These are phyloP conservation scores for Mastacembelus armatus DNA, from an alignment of 2,797 vertebrate genomes.

Conservation along the genomic window DNA sequence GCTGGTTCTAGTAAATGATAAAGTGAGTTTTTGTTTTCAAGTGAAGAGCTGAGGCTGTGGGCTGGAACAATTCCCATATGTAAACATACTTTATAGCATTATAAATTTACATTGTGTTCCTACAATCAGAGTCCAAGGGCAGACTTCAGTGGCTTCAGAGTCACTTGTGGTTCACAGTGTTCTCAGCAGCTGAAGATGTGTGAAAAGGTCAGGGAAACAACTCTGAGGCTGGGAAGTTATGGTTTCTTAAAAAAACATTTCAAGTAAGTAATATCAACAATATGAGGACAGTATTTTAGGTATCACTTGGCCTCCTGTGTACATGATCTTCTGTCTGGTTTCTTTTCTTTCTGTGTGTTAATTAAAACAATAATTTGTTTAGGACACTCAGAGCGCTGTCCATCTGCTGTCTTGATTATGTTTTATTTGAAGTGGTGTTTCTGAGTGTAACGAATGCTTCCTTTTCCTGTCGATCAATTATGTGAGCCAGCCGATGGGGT, in stretches of 20 bases:
- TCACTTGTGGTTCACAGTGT: background rate
- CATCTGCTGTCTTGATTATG: conserved; percentile 32
- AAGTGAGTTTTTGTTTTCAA: background rate
- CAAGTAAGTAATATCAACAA: too few species aligned
- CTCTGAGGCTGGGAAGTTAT: background rate
- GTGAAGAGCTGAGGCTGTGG: background rate
- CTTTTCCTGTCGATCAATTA: conserved; percentile 21
- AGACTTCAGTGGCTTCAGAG: background rate
- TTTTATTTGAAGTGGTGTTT: conserved; percentile 33
- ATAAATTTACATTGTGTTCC: background rate
- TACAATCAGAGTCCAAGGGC: background rate
- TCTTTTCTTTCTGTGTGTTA: background rate
- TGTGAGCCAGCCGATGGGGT: background rate
- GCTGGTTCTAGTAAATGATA: background rate
- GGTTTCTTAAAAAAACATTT: too few species aligned
- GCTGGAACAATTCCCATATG: background rate
- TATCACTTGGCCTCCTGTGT: background rate
- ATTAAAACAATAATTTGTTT: conserved; percentile 9
- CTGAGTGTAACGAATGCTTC: conserved; percentile 8
- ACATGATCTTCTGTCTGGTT: background rate
- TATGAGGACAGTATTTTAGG: background rate
- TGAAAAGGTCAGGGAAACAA: background rate
- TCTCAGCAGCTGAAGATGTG: background rate
- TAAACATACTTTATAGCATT: background rate
- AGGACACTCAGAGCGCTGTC: background rate